These are phyloP conservation scores for Falco punctatus DNA, from an alignment of 2,113 vertebrate species.

Conservation along the genomic window DNA sequence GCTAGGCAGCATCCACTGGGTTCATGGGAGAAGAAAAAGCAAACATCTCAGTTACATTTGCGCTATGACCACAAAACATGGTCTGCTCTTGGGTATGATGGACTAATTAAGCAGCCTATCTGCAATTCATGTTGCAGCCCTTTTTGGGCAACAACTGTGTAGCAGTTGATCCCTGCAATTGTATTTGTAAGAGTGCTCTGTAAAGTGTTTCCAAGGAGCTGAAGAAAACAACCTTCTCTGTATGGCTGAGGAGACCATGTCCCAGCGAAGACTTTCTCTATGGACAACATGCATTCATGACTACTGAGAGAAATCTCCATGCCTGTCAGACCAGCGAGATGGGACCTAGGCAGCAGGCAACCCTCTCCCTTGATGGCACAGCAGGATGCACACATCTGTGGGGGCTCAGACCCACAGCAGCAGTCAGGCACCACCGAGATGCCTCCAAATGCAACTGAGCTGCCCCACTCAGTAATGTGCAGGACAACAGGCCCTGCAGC, in stretches of 20 bases:
- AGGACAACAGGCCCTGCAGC: neutral
- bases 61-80: neutral
- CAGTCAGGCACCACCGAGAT: fast-evolving
- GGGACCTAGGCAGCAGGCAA: neutral
- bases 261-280: neutral
- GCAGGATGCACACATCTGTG: neutral
- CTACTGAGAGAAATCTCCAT: neutral
- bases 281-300: neutral
- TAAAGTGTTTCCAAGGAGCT: neutral
- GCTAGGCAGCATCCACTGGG: neutral
- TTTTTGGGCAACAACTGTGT: neutral
- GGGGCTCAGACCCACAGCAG: neutral
- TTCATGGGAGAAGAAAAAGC: neutral
- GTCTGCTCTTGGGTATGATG: neutral
- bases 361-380: neutral
- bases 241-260: neutral
- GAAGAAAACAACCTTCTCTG: neutral
- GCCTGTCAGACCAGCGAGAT: neutral
- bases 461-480: fast-evolving
- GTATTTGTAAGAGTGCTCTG: neutral
- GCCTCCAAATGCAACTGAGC: neutral
- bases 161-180: neutral
- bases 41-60: neutral
- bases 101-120: neutral
- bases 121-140: fast-evolving